Base-by-base conservation (phyloP, 35 echinoderm and acorn worm genomes). In the Ophioderma brevispina region DNA sequence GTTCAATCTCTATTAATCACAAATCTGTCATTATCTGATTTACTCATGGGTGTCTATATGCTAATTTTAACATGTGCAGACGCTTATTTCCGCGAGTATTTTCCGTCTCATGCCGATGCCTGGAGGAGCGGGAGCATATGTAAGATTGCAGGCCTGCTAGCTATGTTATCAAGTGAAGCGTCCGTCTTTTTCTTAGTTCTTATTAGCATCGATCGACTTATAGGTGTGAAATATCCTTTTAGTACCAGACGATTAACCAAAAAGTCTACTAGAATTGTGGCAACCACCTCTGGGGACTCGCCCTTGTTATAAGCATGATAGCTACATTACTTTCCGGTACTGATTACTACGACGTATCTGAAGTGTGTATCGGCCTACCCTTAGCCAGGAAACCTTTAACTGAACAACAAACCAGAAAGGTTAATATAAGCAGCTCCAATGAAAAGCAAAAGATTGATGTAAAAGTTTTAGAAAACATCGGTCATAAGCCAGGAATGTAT, bases 361-460 rank as follows among this genome's bases (percentile, higher is more conserved):
- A 90, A 52, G 93, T 95, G 1, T 95, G 93, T 80, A 79, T 95
- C 1, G 88, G 88, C 21, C 55, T 95, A 6, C 93, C 84, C 23
- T 76, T 95, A 63, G 59, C 59, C 5, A 6, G 59, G n/a, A 70
- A 70, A 70, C 10, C 59, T 3, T 2, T 70, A 25, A 70, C 59
- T 3, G 23, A 25, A 70, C 4, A 6, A 30, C 10, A 70, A 70
- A 70, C 23, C 10, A 25, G 15, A 70, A 30, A 1, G 10, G 59
- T 70, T 3, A 70, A 70, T 70, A 18, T 70, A 2, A 70, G 10
- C 10, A 70, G 59, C 3, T 15, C 2, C n/a, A 3, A 18, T 25
- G 59, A 70, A 6, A 1, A 25, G n/a, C 59, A 25, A 25, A 70
- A 70, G n/a, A 8, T 70, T 4, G 59, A 70, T 2, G 59, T 70